Base-by-base conservation (phyloP, 2,113 vertebrate genomes). In the Heterocephalus glaber region DNA sequence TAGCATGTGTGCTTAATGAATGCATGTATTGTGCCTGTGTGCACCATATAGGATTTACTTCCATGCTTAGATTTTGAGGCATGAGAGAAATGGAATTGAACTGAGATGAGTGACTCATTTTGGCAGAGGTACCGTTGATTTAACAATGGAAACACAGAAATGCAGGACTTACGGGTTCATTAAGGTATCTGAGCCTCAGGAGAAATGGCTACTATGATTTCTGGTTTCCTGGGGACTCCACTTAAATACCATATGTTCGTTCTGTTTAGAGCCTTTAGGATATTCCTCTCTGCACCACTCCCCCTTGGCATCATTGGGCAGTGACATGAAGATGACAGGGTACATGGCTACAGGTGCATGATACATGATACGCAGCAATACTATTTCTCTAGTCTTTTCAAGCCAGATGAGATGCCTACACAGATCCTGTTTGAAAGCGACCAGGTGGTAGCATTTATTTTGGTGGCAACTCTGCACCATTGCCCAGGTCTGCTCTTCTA, bases 381-480 rank as follows among this genome's bases (percentile, higher is more conserved):
- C 7, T 26, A 1, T 66, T 30, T 74, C 30, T 44, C 65, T 82
- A n/a, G 80, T 79, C 68, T 87, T 92, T 96, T 66, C 41, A 63
- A 77, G 82, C 92, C 60, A 13, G 44, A 26, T 58, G 90, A 86
- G 86, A 89, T 38, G n/a, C 19, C 26, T 3, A 44, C 54, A 7
- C 44, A 44, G 86, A 17, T 92, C 38, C 58, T 94, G 44, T 89
- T 96, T 17, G 9, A 81, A 91, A 95, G 56, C 38, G 66, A 58
- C 92, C 72, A 81, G 92, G 80, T 77, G 79, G 87, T 38, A 82
- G 81, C 63, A 11, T 92, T 92, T 80, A 65, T 95, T 80, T 81
- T 72, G 86, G 93, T 52, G 63, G 86, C 90, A 95, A 54, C 44
- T 79, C 92, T 72, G 65, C 54, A 22, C 68, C 2, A 4, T 88